Conservation (phyloP, 2,797 vertebrate species). For the Sebastes flavidus region DNA sequence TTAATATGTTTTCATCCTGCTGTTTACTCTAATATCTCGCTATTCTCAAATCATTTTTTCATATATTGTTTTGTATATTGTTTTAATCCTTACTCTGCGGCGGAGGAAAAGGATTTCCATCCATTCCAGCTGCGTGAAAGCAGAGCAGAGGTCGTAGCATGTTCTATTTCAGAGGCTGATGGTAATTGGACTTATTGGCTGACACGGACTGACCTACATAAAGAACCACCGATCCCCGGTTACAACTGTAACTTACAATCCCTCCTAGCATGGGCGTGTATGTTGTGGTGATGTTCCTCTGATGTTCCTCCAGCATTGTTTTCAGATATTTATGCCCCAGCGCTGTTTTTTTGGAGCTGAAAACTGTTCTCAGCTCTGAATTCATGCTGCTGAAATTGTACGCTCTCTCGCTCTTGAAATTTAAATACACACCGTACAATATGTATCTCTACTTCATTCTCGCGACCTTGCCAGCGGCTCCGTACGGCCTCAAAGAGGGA, state of each 20-base stretch:
- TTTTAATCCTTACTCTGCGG: not conserved
- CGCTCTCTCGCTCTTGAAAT: constrained; percentile 48
- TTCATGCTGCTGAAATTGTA: constrained; percentile 40
- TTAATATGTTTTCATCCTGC: not conserved
- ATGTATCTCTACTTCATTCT: constrained; percentile 57
- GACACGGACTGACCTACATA: constrained; percentile 80
- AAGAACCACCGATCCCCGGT: constrained; percentile 52
- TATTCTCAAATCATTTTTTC: not conserved
- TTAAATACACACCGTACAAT: constrained; percentile 60
- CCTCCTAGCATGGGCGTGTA: constrained; percentile 53
- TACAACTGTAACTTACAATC: constrained; percentile 46
- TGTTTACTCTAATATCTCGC: constrained; percentile 11
- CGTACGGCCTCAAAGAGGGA: constrained; percentile 57
- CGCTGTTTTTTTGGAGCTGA: constrained; percentile 26
- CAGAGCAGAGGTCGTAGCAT: constrained; percentile 64
- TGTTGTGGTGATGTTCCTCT: constrained; percentile 61
- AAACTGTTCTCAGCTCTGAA: constrained; percentile 37
- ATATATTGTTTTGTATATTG: not conserved
- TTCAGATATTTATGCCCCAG: constrained; percentile 45
- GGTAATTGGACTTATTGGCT: constrained; percentile 82
- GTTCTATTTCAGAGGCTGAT: constrained; percentile 69
- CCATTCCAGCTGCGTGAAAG: constrained; percentile 39
- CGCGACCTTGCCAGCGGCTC: constrained; percentile 69
- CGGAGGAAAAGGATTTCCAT: constrained; percentile 5
- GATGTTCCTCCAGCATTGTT: constrained; percentile 68